These are phyloP conservation scores for Lysiphlebus fabarum DNA, from an alignment of 1,140 invertebrate genomes.

Conservation along the genomic window DNA sequence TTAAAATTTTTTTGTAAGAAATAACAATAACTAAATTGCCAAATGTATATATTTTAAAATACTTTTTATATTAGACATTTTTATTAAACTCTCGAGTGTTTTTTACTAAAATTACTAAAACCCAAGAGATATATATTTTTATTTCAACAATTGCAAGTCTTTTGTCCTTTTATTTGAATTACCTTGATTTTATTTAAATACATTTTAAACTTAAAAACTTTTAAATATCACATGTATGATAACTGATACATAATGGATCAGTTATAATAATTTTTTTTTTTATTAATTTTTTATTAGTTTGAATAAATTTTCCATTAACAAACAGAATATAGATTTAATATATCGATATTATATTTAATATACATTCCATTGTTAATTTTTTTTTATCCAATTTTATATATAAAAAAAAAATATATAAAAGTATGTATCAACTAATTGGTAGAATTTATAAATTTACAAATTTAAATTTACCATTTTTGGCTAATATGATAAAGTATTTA, in stretches of 20 bases:
- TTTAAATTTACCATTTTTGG: slow-evolving; percentile 2
- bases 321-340: slow-evolving; percentile 37
- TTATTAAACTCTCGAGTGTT: slow-evolving; percentile 45
- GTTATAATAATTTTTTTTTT: slow-evolving; percentile 18
- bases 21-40: slow-evolving; percentile 51
- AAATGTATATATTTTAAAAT: slow-evolving; percentile 29
- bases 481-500: neutral
- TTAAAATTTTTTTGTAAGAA: slow-evolving; percentile 45
- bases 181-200: neutral
- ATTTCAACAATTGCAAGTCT: no score
- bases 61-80: slow-evolving; percentile 35
- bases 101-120: slow-evolving; percentile 43
- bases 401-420: slow-evolving; percentile 21
- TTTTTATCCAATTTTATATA: no score
- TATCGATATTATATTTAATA: slow-evolving; percentile 47
- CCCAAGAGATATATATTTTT: slow-evolving; percentile 10
- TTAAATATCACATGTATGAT: slow-evolving; percentile 1
- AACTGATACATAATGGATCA: slow-evolving; percentile 42
- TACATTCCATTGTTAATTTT: slow-evolving; percentile 36
- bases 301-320: slow-evolving; percentile 50
- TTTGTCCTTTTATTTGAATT: slow-evolving; percentile 10
- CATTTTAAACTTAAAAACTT: no score
- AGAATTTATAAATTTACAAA: slow-evolving; percentile 38
- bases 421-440: slow-evolving; percentile 38
- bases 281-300: slow-evolving; percentile 23